phyloP scores from a whole-genome alignment of 2,797 vertebrate genomes.

The Antennarius maculatus region DNA sequence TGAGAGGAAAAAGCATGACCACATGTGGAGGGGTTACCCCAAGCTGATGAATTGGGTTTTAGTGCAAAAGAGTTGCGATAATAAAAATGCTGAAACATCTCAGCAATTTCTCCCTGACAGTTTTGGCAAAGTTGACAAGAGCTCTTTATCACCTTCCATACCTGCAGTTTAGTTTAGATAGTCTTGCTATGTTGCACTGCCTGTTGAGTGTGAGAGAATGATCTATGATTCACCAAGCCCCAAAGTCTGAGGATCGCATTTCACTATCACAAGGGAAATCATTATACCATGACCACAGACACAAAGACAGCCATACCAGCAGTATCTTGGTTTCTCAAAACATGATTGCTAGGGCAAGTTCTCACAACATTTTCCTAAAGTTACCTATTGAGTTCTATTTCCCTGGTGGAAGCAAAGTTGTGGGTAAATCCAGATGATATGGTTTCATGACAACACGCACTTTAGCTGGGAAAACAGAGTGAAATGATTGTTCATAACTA shows the following conservation, averaged over 20 bases:
- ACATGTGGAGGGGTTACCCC: slow-evolving; percentile 32
- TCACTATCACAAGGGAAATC: slow-evolving; percentile 76
- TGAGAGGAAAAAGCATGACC: slow-evolving; percentile 32
- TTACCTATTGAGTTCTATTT: slow-evolving; percentile 40
- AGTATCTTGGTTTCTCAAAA: slow-evolving; percentile 51
- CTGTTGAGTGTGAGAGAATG: slow-evolving; percentile 72
- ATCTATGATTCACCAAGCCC: slow-evolving; percentile 70
- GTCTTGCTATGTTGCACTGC: slow-evolving; percentile 43
- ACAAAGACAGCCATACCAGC: slow-evolving; percentile 67
- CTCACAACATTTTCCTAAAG: slow-evolving; percentile 53
- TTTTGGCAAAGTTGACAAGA: slow-evolving; percentile 44
- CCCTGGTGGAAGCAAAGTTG: not conserved
- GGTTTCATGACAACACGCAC: not conserved
- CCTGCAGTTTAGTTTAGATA: slow-evolving; percentile 32
- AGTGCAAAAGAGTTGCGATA: slow-evolving; percentile 53
- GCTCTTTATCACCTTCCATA: slow-evolving; percentile 44
- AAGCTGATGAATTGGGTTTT: slow-evolving; percentile 32
- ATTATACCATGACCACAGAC: slow-evolving; percentile 75
- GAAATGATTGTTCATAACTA: not conserved
- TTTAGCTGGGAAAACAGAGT: not conserved
- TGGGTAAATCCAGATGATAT: slow-evolving; percentile 4
- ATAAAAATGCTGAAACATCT: slow-evolving; percentile 48
- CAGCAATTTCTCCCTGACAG: slow-evolving; percentile 49
- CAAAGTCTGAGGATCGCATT: slow-evolving; percentile 73
- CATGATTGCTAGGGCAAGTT: slow-evolving; percentile 43